Conservation (phyloP, 2,113 vertebrate species). For the Arvicanthis niloticus region DNA sequence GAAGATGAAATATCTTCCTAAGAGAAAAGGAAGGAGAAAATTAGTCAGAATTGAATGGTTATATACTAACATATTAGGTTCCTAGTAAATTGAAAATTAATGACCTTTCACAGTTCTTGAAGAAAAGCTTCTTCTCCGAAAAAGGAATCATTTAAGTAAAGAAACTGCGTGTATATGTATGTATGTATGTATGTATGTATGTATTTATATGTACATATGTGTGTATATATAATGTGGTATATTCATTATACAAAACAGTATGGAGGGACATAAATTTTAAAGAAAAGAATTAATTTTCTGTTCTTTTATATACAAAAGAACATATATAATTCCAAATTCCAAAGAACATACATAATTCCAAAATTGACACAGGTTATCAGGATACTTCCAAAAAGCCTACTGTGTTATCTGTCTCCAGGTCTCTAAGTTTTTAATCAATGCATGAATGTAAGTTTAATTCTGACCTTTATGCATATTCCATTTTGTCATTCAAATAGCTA, state of each 20-base stretch:
- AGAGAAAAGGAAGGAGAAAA: neutral
- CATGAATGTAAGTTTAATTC: neutral
- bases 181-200: neutral
- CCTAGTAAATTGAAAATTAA: neutral
- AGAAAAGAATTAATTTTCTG: too few relatives aligned
- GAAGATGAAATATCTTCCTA: constrained; percentile 24
- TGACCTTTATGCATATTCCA: neutral
- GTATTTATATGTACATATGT: neutral
- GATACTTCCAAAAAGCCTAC: neutral
- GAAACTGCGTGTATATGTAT: neutral
- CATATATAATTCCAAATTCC: too few relatives aligned
- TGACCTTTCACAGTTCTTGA: neutral
- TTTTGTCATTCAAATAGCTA: constrained; percentile 29
- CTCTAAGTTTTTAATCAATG: neutral
- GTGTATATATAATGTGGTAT: neutral
- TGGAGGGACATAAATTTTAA: too few relatives aligned
- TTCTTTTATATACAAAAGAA: too few relatives aligned
- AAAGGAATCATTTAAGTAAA: neutral
- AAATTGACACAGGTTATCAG: too few relatives aligned
- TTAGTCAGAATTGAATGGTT: neutral
- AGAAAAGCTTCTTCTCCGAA: neutral
- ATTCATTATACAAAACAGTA: too few relatives aligned
- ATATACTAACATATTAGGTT: neutral
- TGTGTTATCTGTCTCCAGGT: neutral
- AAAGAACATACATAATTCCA: too few relatives aligned